phyloP scores from a whole-genome alignment of 2,888 invertebrate genomes.

The Lysandra bellargus region DNA sequence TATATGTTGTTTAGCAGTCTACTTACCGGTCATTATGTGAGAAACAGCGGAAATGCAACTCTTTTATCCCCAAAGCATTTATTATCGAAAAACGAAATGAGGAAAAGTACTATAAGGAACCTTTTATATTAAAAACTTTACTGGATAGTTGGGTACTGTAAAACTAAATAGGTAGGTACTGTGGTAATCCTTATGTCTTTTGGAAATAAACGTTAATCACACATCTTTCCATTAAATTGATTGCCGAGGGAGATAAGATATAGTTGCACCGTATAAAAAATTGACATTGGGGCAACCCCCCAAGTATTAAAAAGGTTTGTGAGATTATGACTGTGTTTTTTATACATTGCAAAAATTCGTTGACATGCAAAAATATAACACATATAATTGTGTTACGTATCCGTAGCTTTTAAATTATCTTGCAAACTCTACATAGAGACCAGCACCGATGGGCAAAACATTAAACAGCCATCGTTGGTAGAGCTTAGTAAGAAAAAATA shows the following conservation, averaged over 20 bases:
- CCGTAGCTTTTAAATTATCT: no score
- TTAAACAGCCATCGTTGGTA: neutral
- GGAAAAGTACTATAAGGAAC: neutral
- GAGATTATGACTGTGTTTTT: no score
- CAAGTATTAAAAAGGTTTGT: no score
- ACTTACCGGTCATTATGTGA: conserved; percentile 1
- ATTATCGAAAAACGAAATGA: conserved; percentile 19
- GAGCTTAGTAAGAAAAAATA: neutral
- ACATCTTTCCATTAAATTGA: no score
- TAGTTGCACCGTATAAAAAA: no score
- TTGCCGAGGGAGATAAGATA: no score
- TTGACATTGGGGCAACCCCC: no score
- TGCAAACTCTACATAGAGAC: neutral
- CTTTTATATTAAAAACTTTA: neutral
- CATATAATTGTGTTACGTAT: no score
- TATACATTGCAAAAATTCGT: no score
- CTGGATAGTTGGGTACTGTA: neutral
- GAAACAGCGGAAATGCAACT: conserved; percentile 1
- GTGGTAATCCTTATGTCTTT: neutral
- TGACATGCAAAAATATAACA: no score
- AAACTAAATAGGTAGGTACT: neutral
- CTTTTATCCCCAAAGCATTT: conserved; percentile 8
- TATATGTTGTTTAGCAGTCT: conserved; percentile 12
- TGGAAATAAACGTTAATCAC: neutral
- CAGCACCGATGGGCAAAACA: neutral